Evolutionary conservation across 2,888 invertebrate genomes (phyloP).

Genomic region (Rhimphoctona megacephalus): DNA sequence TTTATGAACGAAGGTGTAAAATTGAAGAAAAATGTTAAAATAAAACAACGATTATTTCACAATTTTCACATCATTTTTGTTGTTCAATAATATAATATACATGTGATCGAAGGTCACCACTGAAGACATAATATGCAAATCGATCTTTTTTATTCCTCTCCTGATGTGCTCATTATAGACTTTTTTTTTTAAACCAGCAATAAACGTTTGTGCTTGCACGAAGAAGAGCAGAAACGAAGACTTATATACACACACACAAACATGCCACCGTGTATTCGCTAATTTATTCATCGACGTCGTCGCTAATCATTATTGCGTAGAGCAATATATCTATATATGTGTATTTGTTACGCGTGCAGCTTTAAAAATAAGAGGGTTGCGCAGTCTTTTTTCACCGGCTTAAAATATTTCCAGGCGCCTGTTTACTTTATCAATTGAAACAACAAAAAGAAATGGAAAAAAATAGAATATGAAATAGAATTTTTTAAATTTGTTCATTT

Average conservation of each 20-base stretch:
- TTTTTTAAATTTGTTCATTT: conserved; percentile 67
- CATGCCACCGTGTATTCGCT: background rate
- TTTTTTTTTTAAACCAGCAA: conserved; percentile 14
- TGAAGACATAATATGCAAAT: conserved; percentile 24
- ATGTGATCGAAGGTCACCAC: conserved; percentile 25
- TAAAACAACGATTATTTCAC: background rate
- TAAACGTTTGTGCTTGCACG: conserved; percentile 11
- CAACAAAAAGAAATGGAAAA: background rate
- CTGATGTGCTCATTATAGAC: background rate
- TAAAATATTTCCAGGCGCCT: background rate
- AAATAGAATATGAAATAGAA: background rate
- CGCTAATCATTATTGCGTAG: conserved; percentile 6
- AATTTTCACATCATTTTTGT: background rate
- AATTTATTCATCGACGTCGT: conserved; percentile 18
- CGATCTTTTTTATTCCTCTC: conserved; percentile 32
- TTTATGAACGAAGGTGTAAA: background rate
- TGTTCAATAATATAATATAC: background rate
- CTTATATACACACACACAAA: background rate
- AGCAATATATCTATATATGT: conserved; percentile 1
- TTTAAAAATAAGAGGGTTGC: conserved; percentile 18
- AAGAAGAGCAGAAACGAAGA: conserved; percentile 8
- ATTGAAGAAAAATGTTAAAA: background rate
- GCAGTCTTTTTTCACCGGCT: conserved; percentile 11
- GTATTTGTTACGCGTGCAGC: conserved; percentile 18
- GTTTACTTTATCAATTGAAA: background rate